Conservation (phyloP, 2,113 vertebrate species). For the Crypturellus undulatus region DNA sequence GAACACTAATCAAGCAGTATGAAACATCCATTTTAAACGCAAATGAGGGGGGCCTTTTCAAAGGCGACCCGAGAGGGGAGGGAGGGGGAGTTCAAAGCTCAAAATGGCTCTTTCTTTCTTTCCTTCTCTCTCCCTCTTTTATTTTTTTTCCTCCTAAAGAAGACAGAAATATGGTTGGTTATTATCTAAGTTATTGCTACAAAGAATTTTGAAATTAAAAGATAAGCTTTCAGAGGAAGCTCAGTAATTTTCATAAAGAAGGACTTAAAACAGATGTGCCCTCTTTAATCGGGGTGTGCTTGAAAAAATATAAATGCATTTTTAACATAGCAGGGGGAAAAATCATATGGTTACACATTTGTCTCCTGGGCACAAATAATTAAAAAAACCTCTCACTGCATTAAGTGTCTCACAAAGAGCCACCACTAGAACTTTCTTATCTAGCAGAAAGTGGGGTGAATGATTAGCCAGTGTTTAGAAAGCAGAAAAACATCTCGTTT, state of each 20-base stretch:
- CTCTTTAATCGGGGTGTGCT: constrained; percentile 76
- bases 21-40: constrained; percentile 81
- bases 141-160: constrained; percentile 58
- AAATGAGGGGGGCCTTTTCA: constrained; percentile 83
- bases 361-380: constrained; percentile 66
- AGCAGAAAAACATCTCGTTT: background rate
- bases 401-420: background rate
- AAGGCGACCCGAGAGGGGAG: constrained; percentile 65
- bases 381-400: constrained; percentile 19
- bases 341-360: constrained; percentile 35
- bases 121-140: background rate
- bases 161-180: constrained; percentile 78
- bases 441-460: background rate
- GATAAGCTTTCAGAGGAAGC: constrained; percentile 77
- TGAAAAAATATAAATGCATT: constrained; percentile 72
- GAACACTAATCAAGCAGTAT: constrained; percentile 78
- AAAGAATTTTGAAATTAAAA: constrained; percentile 84
- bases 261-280: constrained; percentile 82
- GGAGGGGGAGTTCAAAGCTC: constrained; percentile 80
- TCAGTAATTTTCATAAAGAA: constrained; percentile 80
- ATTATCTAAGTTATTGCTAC: constrained; percentile 82
- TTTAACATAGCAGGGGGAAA: constrained; percentile 75
- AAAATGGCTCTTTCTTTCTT: constrained; percentile 45
- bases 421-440: constrained; percentile 48
- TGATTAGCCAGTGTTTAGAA: background rate